These are phyloP conservation scores for Manis pentadactyla DNA, from an alignment of 2,797 vertebrate species.

Conservation along the genomic window DNA sequence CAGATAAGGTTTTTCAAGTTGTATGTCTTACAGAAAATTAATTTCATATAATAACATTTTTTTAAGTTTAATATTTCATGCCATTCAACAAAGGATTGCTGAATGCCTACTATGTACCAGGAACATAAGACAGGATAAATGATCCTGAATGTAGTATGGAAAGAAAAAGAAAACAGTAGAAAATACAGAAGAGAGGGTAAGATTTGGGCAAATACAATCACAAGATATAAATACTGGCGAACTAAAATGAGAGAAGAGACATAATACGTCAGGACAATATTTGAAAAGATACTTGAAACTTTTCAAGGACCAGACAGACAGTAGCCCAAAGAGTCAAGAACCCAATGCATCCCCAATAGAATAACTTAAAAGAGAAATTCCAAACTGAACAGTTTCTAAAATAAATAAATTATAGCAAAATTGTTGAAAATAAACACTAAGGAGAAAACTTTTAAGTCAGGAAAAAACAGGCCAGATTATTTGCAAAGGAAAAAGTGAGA, in stretches of 20 bases:
- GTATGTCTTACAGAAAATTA: not conserved
- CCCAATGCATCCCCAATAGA: not conserved
- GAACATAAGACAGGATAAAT: not conserved
- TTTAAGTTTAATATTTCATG: not conserved
- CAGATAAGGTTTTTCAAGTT: not conserved
- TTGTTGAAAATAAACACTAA: not conserved
- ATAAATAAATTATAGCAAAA: not conserved
- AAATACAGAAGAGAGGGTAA: not conserved
- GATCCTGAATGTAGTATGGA: not conserved
- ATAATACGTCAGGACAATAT: not conserved
- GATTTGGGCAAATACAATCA: not conserved
- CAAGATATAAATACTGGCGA: not conserved
- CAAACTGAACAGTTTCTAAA: not conserved
- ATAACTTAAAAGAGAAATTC: not conserved
- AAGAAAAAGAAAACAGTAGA: not conserved
- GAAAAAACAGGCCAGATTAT: not conserved
- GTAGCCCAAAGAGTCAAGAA: not conserved
- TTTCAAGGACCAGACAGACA: not conserved
- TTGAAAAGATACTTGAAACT: not conserved
- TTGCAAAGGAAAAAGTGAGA: not conserved
- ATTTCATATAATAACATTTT: not conserved
- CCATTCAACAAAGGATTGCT: conserved; percentile 1
- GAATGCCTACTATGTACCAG: not conserved
- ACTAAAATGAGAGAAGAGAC: not conserved
- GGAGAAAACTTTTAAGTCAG: not conserved